Base-by-base conservation (phyloP, 92 coral and sea anemone genomes). In the Pocillopora meandrina region DNA sequence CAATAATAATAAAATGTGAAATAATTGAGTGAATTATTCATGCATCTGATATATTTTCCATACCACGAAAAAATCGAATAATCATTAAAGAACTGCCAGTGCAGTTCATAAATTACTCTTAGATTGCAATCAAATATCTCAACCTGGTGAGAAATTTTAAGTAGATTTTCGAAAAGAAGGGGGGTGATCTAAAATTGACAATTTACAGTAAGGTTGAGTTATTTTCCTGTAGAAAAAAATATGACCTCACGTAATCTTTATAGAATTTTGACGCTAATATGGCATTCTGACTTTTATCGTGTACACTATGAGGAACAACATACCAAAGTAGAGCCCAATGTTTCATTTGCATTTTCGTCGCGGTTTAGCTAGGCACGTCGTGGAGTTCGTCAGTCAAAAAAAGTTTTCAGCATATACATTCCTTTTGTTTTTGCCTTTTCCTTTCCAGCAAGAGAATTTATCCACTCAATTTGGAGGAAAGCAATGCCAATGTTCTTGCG, bases 301-400 rank as follows among this genome's bases (percentile, higher is more conserved):
- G 61, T n/a, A 10, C 13, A 19, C 33, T 12, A 19, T 47, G 33
- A 60, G 70, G 70, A 35, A 58, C 36, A n/a, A n/a, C 78, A 59
- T 71, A 81, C 85, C 77, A 13, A 58, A 49, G 76, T 33, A 60
- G 9, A 76, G n/a, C 52, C 36, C 61, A 34, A 16, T 81, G 62
- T 60, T 34, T 1, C 0, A 58, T 34, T 59, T 20, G 58, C 76
- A 69, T 69, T 57, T 70, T 81, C 58, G 33, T 34, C 26, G 64
- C 80, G 64, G 52, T 60, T 31, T 33, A 59, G 18, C 10, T n/a
- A 14, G 13, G 0, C 17, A 75, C 5, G 49, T 56, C 49, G 2
- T 5, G 68, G 49, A 33, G 68, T 33, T 13, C 15, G 56, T n/a
- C 19, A 2, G 62, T 19, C 31, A 72, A 71, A 67, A 67, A 65